Conservation (phyloP, 2,113 vertebrate species). For the Hepsetus odoe region DNA sequence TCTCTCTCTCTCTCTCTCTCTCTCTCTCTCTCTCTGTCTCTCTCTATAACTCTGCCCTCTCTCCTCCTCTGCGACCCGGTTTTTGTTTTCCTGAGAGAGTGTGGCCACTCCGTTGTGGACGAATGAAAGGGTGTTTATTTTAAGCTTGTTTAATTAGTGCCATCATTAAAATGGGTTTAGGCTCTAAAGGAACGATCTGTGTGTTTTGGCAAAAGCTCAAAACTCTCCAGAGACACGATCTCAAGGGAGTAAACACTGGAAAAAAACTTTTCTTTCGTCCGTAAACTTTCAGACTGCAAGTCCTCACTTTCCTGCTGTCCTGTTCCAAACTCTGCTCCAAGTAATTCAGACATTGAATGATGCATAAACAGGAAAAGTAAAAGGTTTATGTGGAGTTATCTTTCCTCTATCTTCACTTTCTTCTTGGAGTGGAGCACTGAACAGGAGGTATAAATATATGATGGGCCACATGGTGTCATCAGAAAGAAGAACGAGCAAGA, state of each 20-base stretch:
- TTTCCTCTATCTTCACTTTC: constrained; percentile 8
- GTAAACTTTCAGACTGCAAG: constrained; percentile 12
- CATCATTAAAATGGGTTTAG: constrained; percentile 46
- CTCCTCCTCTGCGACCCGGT: not conserved
- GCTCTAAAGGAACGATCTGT: constrained; percentile 29
- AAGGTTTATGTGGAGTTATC: constrained; percentile 25
- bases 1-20: constrained; percentile 1
- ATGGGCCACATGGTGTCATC: constrained; percentile 72
- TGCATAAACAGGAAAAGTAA: not conserved
- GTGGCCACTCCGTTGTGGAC: constrained; percentile 9
- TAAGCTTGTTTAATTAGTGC: constrained; percentile 36
- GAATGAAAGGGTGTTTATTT: constrained; percentile 45
- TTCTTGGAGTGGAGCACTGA: constrained; percentile 48
- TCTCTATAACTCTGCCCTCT: constrained; percentile 9
- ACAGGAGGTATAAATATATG: constrained; percentile 67
- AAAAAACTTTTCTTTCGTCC: constrained; percentile 9
- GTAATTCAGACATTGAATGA: not conserved
- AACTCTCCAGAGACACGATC: not conserved
- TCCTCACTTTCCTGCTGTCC: constrained; percentile 8
- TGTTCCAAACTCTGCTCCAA: not conserved
- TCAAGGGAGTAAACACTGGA: not conserved
- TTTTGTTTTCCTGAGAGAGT: constrained; percentile 22
- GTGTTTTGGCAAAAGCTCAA: not conserved
- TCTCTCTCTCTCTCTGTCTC: constrained; percentile 10
- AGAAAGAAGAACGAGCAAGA: constrained; percentile 59